A percentile compares a stretch with the other conserved stretches of the same genome.
Conservation (phyloP, 2,797 vertebrate species). For the Setipinna tenuifilis region DNA sequence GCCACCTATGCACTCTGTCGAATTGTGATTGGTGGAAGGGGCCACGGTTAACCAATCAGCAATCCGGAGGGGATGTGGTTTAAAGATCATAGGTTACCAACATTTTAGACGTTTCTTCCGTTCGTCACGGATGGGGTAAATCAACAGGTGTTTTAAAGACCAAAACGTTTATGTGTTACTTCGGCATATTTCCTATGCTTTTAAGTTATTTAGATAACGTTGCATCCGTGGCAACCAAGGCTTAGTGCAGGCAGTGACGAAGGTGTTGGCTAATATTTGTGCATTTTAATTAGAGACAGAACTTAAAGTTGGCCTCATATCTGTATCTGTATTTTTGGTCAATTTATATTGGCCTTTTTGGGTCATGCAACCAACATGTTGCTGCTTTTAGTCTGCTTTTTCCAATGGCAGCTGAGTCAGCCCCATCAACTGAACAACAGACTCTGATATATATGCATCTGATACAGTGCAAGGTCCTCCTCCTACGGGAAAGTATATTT, state of each 20-base stretch:
- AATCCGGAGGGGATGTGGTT: background rate
- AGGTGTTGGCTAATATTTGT: background rate
- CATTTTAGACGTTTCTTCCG: background rate
- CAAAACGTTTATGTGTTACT: background rate
- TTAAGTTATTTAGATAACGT: no score
- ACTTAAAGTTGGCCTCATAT: background rate
- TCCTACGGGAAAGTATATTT: no score
- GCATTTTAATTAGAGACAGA: background rate
- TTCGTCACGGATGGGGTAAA: background rate
- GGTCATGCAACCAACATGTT: no score
- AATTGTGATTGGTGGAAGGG: conserved; percentile 33
- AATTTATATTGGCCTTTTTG: no score
- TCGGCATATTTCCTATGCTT: no score
- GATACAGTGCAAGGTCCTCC: no score
- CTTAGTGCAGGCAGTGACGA: background rate
- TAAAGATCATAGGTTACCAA: background rate
- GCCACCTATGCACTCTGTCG: conserved; percentile 22
- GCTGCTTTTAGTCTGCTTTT: no score
- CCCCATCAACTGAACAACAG: no score
- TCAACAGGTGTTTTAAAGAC: conserved; percentile 3
- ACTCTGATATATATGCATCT: no score
- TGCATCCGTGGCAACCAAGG: no score
- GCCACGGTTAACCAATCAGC: conserved; percentile 15
- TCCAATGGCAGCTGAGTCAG: no score
- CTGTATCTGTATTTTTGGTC: no score